Conservation (phyloP, 2,113 vertebrate species). For the Vombatus ursinus region DNA sequence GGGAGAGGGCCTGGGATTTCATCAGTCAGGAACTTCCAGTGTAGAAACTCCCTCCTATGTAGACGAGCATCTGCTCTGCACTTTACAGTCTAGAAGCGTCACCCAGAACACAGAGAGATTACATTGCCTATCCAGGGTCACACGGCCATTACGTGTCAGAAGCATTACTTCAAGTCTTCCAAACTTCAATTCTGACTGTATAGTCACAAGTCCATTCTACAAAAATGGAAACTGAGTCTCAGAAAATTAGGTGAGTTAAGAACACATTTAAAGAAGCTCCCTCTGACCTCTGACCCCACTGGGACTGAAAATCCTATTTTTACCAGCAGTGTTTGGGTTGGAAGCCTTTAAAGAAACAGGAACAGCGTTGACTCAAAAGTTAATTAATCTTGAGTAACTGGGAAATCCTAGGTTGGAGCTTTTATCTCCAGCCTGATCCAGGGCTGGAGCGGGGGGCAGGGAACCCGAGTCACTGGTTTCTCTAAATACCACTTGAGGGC, state of each 20-base stretch:
- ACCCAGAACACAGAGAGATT: not conserved
- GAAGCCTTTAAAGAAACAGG: conserved; percentile 44
- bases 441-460: not conserved
- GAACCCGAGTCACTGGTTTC: not conserved
- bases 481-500: conserved; percentile 3
- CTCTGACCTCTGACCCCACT: not conserved
- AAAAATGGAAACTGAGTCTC: not conserved
- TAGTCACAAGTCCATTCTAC: not conserved
- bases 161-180: too few relatives aligned
- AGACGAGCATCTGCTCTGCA: not conserved
- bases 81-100: not conserved
- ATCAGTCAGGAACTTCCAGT: not conserved
- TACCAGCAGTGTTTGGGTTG: not conserved
- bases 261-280: conserved; percentile 2
- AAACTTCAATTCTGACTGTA: not conserved
- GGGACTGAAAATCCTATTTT: not conserved
- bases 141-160: not conserved
- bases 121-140: not conserved
- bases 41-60: not conserved
- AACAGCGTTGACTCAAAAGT: not conserved
- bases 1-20: too few relatives aligned
- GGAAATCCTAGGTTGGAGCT: not conserved
- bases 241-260: not conserved
- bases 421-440: conserved; percentile 6
- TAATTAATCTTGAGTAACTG: not conserved